Conservation (phyloP, 2,888 invertebrate species). For the Gastrophysa polygoni region DNA sequence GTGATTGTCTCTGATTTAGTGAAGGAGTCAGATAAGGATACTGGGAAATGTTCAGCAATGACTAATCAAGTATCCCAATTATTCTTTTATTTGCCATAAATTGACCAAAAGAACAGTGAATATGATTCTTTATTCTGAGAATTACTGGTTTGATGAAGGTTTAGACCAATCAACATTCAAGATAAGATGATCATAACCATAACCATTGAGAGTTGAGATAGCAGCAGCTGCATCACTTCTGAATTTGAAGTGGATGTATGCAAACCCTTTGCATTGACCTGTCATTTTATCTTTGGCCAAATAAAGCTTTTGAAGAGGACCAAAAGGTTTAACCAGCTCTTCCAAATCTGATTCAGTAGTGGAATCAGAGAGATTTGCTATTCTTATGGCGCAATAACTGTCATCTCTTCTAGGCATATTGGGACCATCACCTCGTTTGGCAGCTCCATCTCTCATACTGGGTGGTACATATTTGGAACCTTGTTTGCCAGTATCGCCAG, state of each 20-base stretch:
- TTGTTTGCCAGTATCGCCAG: slow-evolving; percentile 48
- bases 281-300: slow-evolving; percentile 92
- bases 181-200: slow-evolving; percentile 97
- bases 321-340: slow-evolving; percentile 93
- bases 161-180: slow-evolving; percentile 99
- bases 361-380: slow-evolving; percentile 96
- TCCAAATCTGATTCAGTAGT: slow-evolving; percentile 94
- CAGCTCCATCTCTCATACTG: slow-evolving; percentile 81
- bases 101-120: too few species aligned
- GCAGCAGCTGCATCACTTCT: slow-evolving; percentile 91
- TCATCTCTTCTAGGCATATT: slow-evolving; percentile 74
- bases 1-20: too few species aligned
- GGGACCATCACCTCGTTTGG: slow-evolving; percentile 72
- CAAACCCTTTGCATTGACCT: slow-evolving; percentile 94
- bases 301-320: slow-evolving; percentile 90
- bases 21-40: too few species aligned
- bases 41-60: too few species aligned
- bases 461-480: slow-evolving; percentile 87
- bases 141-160: slow-evolving; percentile 56
- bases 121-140: background rate
- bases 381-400: slow-evolving; percentile 85
- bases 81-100: too few species aligned
- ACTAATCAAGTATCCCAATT: too few species aligned
- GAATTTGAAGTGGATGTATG: slow-evolving; percentile 95
- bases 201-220: slow-evolving; percentile 86